Evolutionary conservation across 1,140 invertebrate species (phyloP).

Genomic region (Eueides isabella): DNA sequence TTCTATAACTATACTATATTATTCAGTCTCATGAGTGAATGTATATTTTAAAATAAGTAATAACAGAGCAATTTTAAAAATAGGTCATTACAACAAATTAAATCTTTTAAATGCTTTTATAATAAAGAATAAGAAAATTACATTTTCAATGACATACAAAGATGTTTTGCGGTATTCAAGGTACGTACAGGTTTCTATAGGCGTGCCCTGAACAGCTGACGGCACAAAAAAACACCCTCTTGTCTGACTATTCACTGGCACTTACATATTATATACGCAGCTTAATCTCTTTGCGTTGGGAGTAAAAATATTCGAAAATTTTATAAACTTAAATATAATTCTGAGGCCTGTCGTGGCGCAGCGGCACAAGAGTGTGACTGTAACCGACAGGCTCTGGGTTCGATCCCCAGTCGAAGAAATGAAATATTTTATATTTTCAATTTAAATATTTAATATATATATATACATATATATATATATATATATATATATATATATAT

Average conservation of each 20-base stretch:
- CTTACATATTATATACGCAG: slow-evolving; percentile 16
- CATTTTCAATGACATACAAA: neutral
- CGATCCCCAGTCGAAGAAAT: too few species aligned
- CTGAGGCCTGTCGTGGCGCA: too few species aligned
- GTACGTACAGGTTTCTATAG: slow-evolving; percentile 44
- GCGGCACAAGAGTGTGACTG: too few species aligned
- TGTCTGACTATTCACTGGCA: slow-evolving; percentile 23
- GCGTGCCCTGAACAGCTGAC: slow-evolving; percentile 60
- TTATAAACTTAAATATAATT: too few species aligned
- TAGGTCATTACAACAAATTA: neutral
- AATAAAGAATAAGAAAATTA: neutral
- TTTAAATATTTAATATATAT: too few species aligned
- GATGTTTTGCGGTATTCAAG: slow-evolving; percentile 34
- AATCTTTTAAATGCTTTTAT: neutral
- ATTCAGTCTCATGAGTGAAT: too few species aligned
- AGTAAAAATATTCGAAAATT: neutral
- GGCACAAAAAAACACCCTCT: slow-evolving; percentile 56
- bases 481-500: too few species aligned
- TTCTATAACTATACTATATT: too few species aligned
- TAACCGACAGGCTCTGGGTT: too few species aligned
- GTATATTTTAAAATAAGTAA: neutral
- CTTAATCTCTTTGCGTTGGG: neutral
- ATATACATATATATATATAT: too few species aligned
- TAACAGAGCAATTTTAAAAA: neutral
- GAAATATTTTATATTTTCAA: too few species aligned